Percentiles rank a stretch among this genome's conserved stretches.
Conservation (phyloP, 2,888 invertebrate species). For the Ephialtes manifestator region DNA sequence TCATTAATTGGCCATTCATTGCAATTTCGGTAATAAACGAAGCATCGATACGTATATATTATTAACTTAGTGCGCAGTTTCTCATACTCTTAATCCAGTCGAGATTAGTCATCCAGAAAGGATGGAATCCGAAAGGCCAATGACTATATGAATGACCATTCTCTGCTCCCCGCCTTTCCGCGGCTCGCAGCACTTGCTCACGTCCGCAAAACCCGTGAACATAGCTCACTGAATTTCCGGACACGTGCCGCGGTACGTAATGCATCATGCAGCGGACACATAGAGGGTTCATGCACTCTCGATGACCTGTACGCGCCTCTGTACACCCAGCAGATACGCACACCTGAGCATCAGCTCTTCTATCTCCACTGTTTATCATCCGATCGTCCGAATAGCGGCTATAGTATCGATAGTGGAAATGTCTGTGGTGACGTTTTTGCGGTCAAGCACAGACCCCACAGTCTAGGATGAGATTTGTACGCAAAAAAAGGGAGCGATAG, state of each 20-base stretch:
- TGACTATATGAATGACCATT: neutral
- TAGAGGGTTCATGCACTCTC: neutral
- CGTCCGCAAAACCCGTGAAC: slow-evolving; percentile 22
- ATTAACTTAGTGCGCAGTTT: neutral
- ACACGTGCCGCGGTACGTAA: slow-evolving; percentile 55
- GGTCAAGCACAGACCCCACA: neutral
- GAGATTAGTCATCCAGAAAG: neutral
- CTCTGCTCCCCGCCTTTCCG: neutral
- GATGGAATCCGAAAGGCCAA: neutral
- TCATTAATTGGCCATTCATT: neutral
- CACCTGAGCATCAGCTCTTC: neutral
- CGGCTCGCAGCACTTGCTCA: neutral
- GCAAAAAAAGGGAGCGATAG: neutral
- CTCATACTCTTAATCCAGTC: neutral
- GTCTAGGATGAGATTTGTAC: neutral
- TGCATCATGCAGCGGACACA: slow-evolving; percentile 31
- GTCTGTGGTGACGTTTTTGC: neutral
- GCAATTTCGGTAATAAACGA: neutral
- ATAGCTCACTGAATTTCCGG: slow-evolving; percentile 58
- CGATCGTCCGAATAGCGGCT: neutral
- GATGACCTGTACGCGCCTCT: neutral
- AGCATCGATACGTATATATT: neutral
- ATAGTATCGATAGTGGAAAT: neutral
- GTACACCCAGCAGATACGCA: too few relatives aligned
- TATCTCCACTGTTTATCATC: neutral